Percentiles rank a stretch among this genome's conserved stretches.
These are phyloP conservation scores for Meloidogyne floridensis DNA, from an alignment of 1,140 invertebrate species.

Conservation along the genomic window DNA sequence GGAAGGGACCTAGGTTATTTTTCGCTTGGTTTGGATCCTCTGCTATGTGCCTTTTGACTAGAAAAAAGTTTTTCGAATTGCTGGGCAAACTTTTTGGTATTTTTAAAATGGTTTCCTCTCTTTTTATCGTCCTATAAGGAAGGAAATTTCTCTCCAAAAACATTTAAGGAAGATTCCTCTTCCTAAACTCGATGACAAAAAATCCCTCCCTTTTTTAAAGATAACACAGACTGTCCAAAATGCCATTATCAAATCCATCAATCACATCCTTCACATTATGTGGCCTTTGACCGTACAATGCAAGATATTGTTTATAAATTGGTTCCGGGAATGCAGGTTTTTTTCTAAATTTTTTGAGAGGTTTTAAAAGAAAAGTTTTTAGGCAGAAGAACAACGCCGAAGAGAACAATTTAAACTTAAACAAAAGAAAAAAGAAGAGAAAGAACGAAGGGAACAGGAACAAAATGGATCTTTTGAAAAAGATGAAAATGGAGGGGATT, in stretches of 20 bases:
- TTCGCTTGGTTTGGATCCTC: no score
- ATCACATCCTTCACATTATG: constrained; percentile 67
- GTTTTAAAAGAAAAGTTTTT: background rate
- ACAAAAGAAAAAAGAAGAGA: background rate
- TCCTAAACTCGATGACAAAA: no score
- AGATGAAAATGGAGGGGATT: background rate
- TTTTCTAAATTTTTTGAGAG: background rate
- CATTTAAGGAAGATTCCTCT: no score
- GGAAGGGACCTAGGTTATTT: no score
- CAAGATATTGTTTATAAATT: constrained; percentile 68
- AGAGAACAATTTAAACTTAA: constrained; percentile 27
- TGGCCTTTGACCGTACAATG: constrained; percentile 65
- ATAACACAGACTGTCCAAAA: constrained; percentile 66
- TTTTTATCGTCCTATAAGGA: no score
- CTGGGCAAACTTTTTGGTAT: no score
- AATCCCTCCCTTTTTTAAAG: constrained; percentile 25
- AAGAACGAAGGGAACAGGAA: background rate
- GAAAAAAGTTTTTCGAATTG: no score
- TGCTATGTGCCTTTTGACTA: no score
- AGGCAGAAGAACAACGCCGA: constrained; percentile 49
- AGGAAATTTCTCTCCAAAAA: no score
- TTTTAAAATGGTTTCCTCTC: no score
- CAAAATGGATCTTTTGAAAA: background rate
- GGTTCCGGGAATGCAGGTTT: constrained; percentile 63
- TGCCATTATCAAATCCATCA: constrained; percentile 68